These are phyloP conservation scores for Lampris incognitus DNA, from an alignment of 2,113 vertebrate genomes.

Conservation along the genomic window DNA sequence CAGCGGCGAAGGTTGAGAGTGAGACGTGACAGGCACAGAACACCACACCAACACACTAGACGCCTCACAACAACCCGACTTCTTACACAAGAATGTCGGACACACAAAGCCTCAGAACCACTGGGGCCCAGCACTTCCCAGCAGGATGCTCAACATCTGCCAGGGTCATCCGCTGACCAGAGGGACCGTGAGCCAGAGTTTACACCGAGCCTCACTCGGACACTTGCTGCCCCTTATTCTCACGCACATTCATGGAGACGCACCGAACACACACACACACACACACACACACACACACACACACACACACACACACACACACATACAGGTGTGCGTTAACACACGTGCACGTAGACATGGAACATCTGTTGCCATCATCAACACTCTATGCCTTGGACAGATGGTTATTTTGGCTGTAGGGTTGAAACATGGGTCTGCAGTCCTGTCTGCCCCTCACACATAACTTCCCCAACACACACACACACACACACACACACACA, in stretches of 20 bases:
- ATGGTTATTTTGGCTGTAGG: slow-evolving; percentile 32
- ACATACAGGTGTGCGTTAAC: slow-evolving; percentile 7
- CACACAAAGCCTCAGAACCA: not conserved
- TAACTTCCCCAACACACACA: not conserved
- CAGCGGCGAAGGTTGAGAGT: too few species aligned
- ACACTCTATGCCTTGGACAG: slow-evolving; percentile 13
- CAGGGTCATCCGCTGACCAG: slow-evolving; percentile 21
- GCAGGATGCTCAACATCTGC: not conserved
- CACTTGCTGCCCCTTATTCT: not conserved
- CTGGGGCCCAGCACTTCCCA: not conserved
- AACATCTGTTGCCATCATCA: slow-evolving; percentile 54
- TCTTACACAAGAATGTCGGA: not conserved
- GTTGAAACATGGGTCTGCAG: slow-evolving; percentile 42
- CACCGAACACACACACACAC: not conserved
- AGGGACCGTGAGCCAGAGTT: slow-evolving; percentile 33
- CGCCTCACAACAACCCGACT: not conserved
- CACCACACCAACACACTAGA: too few species aligned
- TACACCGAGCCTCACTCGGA: slow-evolving; percentile 52
- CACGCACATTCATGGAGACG: not conserved
- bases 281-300: not conserved
- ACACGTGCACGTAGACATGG: slow-evolving; percentile 1
- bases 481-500: slow-evolving; percentile 7
- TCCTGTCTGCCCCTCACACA: slow-evolving; percentile 19
- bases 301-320: not conserved
- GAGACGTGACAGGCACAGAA: too few species aligned